phyloP scores from a whole-genome alignment of 2,797 vertebrate genomes.

The Sylvia borin region DNA sequence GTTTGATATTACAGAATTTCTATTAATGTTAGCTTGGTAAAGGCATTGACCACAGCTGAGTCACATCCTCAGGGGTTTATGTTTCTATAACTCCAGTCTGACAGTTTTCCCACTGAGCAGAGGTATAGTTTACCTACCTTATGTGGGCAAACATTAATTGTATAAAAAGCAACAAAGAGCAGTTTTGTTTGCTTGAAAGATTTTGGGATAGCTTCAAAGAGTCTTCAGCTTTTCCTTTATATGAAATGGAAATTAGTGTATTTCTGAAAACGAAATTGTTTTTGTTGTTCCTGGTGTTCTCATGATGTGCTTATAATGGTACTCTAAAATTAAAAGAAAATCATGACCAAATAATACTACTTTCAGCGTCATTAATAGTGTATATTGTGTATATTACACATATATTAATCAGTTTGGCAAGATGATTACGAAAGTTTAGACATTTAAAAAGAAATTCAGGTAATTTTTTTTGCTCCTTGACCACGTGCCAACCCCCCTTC shows the following conservation, averaged over 20 bases:
- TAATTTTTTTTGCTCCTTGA: neutral
- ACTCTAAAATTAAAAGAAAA: neutral
- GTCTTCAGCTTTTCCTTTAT: neutral
- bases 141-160: neutral
- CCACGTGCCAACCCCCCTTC: neutral
- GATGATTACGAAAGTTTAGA: neutral
- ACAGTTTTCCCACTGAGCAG: neutral
- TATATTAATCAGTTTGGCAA: neutral
- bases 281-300: neutral
- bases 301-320: neutral
- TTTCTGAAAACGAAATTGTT: neutral
- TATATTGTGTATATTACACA: neutral
- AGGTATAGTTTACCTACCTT: neutral
- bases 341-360: neutral
- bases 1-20: fast-evolving
- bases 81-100: neutral
- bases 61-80: neutral
- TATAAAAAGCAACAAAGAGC: neutral
- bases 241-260: neutral
- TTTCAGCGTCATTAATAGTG: fast-evolving
- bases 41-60: neutral
- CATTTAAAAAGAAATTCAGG: neutral
- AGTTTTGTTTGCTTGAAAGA: fast-evolving
- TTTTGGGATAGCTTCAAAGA: neutral
- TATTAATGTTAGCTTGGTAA: fast-evolving